Conservation (phyloP, 2,797 vertebrate species). For the Anas acuta region DNA sequence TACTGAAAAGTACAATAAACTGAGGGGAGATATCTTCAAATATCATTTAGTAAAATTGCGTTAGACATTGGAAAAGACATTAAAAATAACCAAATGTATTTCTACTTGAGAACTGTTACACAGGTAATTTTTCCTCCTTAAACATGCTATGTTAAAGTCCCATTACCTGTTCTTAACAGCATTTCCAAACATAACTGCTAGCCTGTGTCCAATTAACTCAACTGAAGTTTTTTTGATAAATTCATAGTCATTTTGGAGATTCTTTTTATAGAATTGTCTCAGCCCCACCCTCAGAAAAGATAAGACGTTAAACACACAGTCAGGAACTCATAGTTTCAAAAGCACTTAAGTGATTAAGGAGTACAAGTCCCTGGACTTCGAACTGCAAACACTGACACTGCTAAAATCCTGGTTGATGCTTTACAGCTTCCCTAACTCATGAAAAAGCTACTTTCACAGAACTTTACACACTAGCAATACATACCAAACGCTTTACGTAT, state of each 20-base stretch:
- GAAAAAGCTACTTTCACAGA: neutral
- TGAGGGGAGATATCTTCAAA: neutral
- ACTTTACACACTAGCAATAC: neutral
- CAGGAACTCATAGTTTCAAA: neutral
- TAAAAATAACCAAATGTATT: neutral
- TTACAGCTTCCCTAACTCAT: neutral
- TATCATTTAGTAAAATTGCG: neutral
- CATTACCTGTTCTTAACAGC: neutral
- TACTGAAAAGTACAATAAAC: neutral
- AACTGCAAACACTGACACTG: constrained; percentile 42
- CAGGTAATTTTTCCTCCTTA: neutral
- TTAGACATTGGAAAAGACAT: neutral
- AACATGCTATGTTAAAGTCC: neutral
- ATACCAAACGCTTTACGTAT: neutral
- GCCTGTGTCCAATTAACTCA: neutral
- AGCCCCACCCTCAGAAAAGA: neutral
- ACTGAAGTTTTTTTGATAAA: neutral
- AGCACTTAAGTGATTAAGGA: constrained; percentile 13
- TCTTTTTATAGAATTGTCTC: neutral
- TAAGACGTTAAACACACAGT: neutral
- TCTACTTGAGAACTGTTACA: neutral
- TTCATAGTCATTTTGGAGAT: neutral
- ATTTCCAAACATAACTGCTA: neutral
- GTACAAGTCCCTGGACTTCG: constrained; percentile 24
- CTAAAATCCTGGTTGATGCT: neutral